Conservation (phyloP, 2,797 vertebrate species). For the Liasis olivaceus region DNA sequence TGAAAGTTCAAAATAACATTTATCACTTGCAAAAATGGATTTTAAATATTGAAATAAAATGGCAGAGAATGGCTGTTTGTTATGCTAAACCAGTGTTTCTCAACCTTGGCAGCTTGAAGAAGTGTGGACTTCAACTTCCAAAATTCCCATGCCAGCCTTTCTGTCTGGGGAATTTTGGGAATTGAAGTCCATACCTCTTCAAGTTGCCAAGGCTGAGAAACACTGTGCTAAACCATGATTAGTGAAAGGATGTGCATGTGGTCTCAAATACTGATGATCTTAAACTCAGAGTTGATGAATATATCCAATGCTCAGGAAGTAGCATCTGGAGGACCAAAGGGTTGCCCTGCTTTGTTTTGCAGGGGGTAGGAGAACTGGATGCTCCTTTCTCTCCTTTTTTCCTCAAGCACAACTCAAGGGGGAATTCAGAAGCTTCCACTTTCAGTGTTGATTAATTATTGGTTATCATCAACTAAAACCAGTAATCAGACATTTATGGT, state of each 20-base stretch:
- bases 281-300: no score
- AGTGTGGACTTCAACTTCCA: no score
- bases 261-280: background rate
- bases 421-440: background rate
- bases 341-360: background rate
- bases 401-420: background rate
- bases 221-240: background rate
- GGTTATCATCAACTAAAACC: background rate
- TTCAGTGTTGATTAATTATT: background rate
- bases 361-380: background rate
- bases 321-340: background rate
- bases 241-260: background rate
- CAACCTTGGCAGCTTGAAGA: background rate
- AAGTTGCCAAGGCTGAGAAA: no score
- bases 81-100: no score
- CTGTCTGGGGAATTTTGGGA: no score
- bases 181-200: no score
- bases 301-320: background rate
- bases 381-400: background rate
- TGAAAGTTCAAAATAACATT: background rate
- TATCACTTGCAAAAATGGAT: no score
- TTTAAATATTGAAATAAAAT: no score
- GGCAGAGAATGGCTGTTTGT: no score
- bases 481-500: background rate
- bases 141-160: no score